Percentiles rank a stretch among this genome's conserved stretches.
phyloP scores from a whole-genome alignment of 2,888 invertebrate genomes.

The Frankliniella fusca region DNA sequence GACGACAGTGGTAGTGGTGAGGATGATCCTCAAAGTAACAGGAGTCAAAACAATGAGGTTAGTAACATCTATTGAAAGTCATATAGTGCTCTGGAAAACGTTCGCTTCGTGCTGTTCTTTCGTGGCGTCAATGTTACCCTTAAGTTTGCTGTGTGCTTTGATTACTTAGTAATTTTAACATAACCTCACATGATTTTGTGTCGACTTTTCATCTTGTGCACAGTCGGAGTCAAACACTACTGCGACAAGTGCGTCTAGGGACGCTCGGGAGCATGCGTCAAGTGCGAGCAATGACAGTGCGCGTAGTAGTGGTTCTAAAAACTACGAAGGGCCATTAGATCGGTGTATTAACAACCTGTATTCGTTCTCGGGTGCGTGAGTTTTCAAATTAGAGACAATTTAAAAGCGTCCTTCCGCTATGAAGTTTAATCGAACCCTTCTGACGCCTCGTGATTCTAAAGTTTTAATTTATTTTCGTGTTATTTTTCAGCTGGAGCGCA shows the following conservation, averaged over 20 bases:
- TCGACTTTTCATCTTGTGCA: not conserved
- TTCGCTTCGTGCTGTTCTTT: no score
- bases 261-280: not conserved
- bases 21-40: not conserved
- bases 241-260: not conserved
- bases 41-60: slow-evolving; percentile 9
- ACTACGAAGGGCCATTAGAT: slow-evolving; percentile 6
- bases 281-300: slow-evolving; percentile 11
- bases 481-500: slow-evolving; percentile 7
- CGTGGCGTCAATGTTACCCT: not conserved
- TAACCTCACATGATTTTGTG: not conserved
- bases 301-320: not conserved
- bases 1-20: not conserved
- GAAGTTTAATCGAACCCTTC: no score
- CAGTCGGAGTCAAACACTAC: slow-evolving; percentile 1
- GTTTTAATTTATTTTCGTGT: not conserved
- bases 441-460: not conserved
- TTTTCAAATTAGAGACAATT: not conserved
- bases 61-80: not conserved
- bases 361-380: not conserved
- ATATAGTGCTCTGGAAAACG: not conserved
- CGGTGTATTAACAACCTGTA: not conserved
- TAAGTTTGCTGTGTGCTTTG: not conserved
- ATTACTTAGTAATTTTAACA: not conserved
- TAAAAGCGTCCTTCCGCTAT: not conserved